phyloP scores from a whole-genome alignment of 2,797 vertebrate genomes.

The Cheirogaleus major region DNA sequence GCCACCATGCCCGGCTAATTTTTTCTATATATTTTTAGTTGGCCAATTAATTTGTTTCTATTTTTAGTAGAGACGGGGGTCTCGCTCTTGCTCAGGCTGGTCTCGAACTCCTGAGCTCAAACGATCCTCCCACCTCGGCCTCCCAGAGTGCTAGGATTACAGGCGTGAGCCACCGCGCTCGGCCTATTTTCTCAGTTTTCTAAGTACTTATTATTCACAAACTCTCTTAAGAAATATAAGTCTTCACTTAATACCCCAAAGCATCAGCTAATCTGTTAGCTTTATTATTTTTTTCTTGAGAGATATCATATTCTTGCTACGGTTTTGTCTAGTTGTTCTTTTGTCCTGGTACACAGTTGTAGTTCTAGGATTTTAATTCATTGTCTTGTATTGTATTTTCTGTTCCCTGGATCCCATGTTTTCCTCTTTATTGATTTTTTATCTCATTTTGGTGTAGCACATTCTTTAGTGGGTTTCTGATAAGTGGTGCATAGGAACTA shows the following conservation, averaged over 20 bases:
- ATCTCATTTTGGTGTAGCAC: background rate
- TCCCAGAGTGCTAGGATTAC: too few relatives aligned
- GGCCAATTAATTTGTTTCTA: too few relatives aligned
- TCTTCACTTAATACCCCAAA: background rate
- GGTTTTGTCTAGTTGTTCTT: background rate
- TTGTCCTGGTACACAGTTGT: background rate
- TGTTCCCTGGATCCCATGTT: background rate
- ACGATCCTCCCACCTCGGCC: too few relatives aligned
- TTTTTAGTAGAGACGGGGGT: too few relatives aligned
- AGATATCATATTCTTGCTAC: background rate
- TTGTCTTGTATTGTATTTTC: background rate
- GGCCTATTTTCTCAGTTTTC: too few relatives aligned
- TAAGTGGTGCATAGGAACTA: background rate
- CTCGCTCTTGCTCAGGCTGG: too few relatives aligned
- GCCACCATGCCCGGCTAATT: too few relatives aligned
- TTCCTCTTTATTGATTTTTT: background rate
- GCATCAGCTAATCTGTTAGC: background rate
- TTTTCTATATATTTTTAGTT: too few relatives aligned
- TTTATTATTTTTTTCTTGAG: background rate
- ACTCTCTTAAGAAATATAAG: conserved; percentile 3
- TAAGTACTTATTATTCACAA: background rate
- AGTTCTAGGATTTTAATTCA: background rate
- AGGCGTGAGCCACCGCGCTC: too few relatives aligned
- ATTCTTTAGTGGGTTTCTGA: conserved; percentile 21
- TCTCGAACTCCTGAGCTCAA: too few relatives aligned